Conservation (phyloP, 2,797 vertebrate species). For the Gambusia yucatana region DNA sequence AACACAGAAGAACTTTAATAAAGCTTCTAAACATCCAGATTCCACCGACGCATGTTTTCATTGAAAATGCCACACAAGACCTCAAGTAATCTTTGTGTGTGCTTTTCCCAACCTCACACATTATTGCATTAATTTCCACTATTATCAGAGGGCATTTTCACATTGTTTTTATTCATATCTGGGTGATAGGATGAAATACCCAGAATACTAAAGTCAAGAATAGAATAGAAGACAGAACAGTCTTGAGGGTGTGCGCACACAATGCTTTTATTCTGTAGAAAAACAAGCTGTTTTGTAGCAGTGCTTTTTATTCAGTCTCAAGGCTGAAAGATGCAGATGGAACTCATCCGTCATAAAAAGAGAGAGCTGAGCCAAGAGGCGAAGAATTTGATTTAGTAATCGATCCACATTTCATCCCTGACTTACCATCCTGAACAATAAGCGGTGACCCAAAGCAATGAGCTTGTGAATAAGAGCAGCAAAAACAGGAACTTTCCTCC, state of each 20-base stretch:
- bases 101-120: not conserved
- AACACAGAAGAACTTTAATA: conserved; percentile 9
- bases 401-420: not conserved
- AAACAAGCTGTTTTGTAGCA: not conserved
- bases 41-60: conserved; percentile 10
- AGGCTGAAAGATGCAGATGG: not conserved
- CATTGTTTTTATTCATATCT: conserved; percentile 1
- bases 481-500: not conserved
- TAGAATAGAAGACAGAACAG: not conserved
- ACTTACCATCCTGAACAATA: not conserved
- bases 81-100: not conserved
- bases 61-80: conserved; percentile 7
- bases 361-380: not conserved
- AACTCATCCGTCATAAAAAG: not conserved
- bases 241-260: not conserved
- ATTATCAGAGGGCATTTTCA: not conserved
- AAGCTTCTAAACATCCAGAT: not conserved
- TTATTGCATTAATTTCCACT: not conserved
- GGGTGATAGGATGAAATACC: not conserved
- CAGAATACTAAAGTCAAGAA: not conserved
- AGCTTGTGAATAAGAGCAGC: not conserved
- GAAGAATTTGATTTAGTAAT: not conserved
- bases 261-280: not conserved
- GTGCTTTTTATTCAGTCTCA: not conserved
- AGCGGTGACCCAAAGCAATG: not conserved